Base-by-base conservation (phyloP, 2,113 vertebrate genomes). In the Epinephelus moara region DNA sequence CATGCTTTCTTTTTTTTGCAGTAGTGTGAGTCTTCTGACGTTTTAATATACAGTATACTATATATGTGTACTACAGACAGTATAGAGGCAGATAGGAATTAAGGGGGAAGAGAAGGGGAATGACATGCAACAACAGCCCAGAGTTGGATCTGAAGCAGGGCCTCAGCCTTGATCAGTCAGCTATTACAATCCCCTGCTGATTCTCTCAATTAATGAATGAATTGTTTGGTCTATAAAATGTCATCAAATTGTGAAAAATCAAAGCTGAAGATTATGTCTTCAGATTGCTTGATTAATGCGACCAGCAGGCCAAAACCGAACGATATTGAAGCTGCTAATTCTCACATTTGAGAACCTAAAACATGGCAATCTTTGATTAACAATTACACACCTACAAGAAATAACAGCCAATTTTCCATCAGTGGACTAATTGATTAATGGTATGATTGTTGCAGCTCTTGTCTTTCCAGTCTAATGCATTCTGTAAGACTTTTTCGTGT, bases 401-500 rank as follows among this genome's bases (percentile, higher is more conserved):
- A 78, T 4, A 21, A 11, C 4, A 23, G 15, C 27, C 27, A 27
- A 15, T 77, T 47, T 50, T 40, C 2, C 5, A 0, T 5, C 59
- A 15, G 15, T 30, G 1, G 2, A 69, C 55, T 40, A 13, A 55
- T 33, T n/a, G 4, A 63, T 63, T 68, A 27, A 40, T 49, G 5
- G 62, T 50, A 15, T 47, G 5, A 68, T 72, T 53, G 69, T 6
- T 33, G 6, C n/a, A 25, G 6, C 61, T 71, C 15, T 14, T 14
- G 45, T 18, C 18, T 52, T 30, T 6, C 42, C 27, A 64, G 37
- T 68, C 25, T 5, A 52, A 0, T 70, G 23, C 23, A 53, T 47
- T 74, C 17, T 15, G 11, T 60, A 21, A 49, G 53, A 30, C 67
- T 69, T 87, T 62, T 73, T 37, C 23, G 33, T 40, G 50, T 14